Evolutionary conservation across 35 echinoderm and acorn worm species (phyloP), one percentile per base, ranked within the genome.

Genomic region (Eucidaris tribuloides): DNA sequence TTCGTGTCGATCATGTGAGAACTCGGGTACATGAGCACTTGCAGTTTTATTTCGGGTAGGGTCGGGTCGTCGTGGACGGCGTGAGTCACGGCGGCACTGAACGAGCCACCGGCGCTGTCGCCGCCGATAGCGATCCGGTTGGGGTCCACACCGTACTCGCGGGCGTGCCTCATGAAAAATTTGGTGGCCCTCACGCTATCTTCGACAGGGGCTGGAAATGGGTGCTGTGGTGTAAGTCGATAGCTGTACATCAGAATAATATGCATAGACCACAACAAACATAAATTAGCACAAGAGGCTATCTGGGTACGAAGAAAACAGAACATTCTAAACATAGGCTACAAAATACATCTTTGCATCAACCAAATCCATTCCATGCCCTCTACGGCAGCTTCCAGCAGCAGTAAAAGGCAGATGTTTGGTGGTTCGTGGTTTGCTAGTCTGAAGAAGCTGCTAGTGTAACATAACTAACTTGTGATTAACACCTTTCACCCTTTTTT

Each of bases 21-120:
- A 3, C 79, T 15, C 0, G 90, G 90, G 64, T 92, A 88, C 31
- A 92, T 83, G 11, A 92, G 62, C 4, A 76, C 66, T 46, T 92
- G 90, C 6, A 92, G 33, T 76, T 88, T 88, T 29, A 70, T 27
- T 42, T 92, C 59, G 6, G 90, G 79, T 6, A 92, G 27, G 15
- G 50, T 64, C 24, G 37, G 64, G 40, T 92, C 84, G 42, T 92
- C 84, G 60, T 92, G 48, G 46, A 83, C 74, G 37, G 45, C 52
- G 24, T 88, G 78, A 9, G 84, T 42, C 5, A 79, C 60, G 40
- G 83, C 32, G 5, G 84, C 90, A 7, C 62, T 45, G n/a, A 92
- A 45, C 18, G 44, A 31, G 34, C 90, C 90, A 46, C 90, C 90
- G 0, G 90, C 90, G 57, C 90, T 92, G 54, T 92, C 90, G 4